Conservation (phyloP, 2,888 invertebrate species). For the Xanthia togata region DNA sequence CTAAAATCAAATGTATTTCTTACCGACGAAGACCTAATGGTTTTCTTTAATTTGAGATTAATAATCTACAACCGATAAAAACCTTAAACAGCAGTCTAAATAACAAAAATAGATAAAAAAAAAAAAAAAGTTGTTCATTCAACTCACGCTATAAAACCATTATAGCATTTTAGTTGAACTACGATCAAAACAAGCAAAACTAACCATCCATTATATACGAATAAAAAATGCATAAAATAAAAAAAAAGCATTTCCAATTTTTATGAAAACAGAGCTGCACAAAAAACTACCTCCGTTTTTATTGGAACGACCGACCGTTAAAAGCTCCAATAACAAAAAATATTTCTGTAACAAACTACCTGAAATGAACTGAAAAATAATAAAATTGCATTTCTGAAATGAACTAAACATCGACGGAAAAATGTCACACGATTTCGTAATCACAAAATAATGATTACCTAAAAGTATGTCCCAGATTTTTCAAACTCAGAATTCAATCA, state of each 20-base stretch:
- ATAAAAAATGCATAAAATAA: not conserved
- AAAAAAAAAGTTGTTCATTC: not conserved
- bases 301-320: not conserved
- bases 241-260: constrained; percentile 15
- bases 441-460: not conserved
- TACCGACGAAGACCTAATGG: too few species aligned
- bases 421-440: not conserved
- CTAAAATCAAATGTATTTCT: too few species aligned
- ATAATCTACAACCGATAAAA: too few species aligned
- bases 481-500: constrained; percentile 14
- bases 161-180: constrained; percentile 10
- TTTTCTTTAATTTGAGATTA: too few species aligned
- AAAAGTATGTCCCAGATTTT: constrained; percentile 12
- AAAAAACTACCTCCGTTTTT: constrained; percentile 1
- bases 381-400: not conserved
- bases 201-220: constrained; percentile 30
- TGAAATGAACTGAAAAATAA: not conserved
- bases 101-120: not conserved
- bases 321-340: constrained; percentile 1
- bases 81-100: not conserved
- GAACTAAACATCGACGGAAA: not conserved
- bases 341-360: not conserved
- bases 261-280: constrained; percentile 11
- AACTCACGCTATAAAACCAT: constrained; percentile 18
- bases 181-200: constrained; percentile 5